These are phyloP conservation scores for Coreoperca whiteheadi DNA, from an alignment of 2,113 vertebrate genomes.

Conservation along the genomic window DNA sequence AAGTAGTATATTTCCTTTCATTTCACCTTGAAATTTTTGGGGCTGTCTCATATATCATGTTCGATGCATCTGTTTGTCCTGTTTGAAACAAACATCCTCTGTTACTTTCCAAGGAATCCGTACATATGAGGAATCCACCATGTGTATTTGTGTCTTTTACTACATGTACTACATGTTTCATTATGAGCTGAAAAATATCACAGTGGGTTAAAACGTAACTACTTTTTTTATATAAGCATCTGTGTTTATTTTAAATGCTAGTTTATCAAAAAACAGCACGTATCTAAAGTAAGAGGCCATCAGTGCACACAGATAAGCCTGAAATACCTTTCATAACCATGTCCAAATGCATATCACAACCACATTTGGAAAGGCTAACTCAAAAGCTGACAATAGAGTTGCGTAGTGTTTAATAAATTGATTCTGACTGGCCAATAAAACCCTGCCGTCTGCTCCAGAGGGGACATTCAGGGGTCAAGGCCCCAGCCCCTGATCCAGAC, in stretches of 20 bases:
- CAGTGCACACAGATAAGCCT: not conserved
- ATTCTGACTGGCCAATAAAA: constrained; percentile 79
- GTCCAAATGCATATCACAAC: constrained; percentile 38
- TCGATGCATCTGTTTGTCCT: not conserved
- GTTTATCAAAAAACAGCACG: constrained; percentile 8
- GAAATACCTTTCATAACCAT: constrained; percentile 32
- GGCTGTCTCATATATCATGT: constrained; percentile 16
- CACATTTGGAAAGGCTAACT: constrained; percentile 48
- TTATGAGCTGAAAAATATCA: not conserved
- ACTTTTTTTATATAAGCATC: not conserved
- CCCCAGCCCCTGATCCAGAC: constrained; percentile 67
- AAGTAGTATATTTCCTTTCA: constrained; percentile 13
- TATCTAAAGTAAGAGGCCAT: constrained; percentile 13
- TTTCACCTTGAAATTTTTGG: constrained; percentile 19
- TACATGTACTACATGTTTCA: not conserved
- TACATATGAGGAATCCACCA: not conserved
- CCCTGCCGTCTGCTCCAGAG: constrained; percentile 40
- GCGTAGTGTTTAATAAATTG: constrained; percentile 73
- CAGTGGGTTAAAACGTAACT: not conserved
- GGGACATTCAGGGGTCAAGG: constrained; percentile 72
- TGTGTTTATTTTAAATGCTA: not conserved
- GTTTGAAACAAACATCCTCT: constrained; percentile 7
- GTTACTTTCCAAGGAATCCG: constrained; percentile 1
- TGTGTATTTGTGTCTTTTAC: not conserved
- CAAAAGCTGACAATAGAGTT: constrained; percentile 61